Percentiles rank a stretch among this genome's conserved stretches.
phyloP scores from a whole-genome alignment of 2,113 vertebrate genomes.

The Tychaedon coryphoeus region DNA sequence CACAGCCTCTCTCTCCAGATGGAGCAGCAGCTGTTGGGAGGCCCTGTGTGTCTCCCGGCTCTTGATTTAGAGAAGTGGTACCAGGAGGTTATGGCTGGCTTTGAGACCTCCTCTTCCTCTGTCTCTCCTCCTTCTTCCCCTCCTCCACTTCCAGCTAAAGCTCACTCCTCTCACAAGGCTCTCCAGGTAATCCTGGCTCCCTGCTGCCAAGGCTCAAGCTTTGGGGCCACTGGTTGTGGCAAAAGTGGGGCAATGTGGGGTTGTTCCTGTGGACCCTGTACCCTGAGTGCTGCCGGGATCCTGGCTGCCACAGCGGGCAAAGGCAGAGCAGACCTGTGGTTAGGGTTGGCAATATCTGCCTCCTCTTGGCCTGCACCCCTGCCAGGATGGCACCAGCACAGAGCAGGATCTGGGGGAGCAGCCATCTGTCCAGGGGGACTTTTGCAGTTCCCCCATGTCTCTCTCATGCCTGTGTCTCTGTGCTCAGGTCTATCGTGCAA shows the following conservation, averaged over 20 bases:
- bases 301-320: neutral
- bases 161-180: slow-evolving; percentile 81
- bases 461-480: neutral
- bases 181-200: slow-evolving; percentile 82
- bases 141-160: slow-evolving; percentile 91
- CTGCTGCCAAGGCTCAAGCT: neutral
- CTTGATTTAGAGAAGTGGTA: slow-evolving; percentile 77
- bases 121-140: slow-evolving; percentile 78
- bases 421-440: neutral
- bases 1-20: slow-evolving; percentile 68
- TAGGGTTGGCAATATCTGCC: neutral
- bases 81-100: slow-evolving; percentile 82
- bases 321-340: neutral
- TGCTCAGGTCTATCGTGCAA: slow-evolving; percentile 83
- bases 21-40: slow-evolving; percentile 51
- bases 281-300: neutral
- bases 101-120: slow-evolving; percentile 77
- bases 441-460: neutral
- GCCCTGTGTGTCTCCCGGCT: slow-evolving; percentile 46
- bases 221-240: neutral
- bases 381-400: neutral
- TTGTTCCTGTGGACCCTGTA: fast-evolving
- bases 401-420: neutral
- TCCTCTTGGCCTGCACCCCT: neutral
- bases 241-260: neutral